Base-by-base conservation (phyloP, 2,113 vertebrate genomes). In the Ginglymostoma cirratum region DNA sequence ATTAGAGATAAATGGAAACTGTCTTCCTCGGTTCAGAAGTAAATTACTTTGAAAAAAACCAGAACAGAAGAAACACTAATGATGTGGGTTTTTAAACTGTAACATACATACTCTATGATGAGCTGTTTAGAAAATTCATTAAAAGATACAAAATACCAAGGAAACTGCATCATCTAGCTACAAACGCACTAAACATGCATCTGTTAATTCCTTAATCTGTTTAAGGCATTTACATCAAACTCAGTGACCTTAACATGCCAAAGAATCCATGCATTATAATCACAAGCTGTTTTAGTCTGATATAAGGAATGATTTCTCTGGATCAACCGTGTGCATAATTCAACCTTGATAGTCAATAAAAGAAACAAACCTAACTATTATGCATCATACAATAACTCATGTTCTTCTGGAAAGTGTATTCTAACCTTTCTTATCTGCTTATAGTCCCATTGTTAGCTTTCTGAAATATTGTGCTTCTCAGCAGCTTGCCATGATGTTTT, bases 171-270 rank as follows among this genome's bases (percentile, higher is more conserved):
- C 42, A 27, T 83, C 83, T 45, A 45, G 85, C 61, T 65, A n/a
- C 61, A n/a, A 90, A 65, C 55, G 65, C 61, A 12, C 15, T 34
- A 38, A 30, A 42, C 45, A n/a, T 21, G 14, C 45, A 52, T 30
- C 55, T 95, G 95, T n/a, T 78, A 76, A 95, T 95, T 70, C 95
- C 52, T 70, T 78, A 4, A n/a, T 38, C 48, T 90, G 87, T 90
- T 90, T 90, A 52, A 92, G 65, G 65, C 4, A 1, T 92, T 92
- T 92, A 92, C 65, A 66, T 38, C 55, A 38, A 66, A 92, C 55
- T 38, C 89, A 92, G 34, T 65, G 89, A 92, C 55, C n/a, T 66
- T 27, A 92, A 92, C 86, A 38, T 92, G 89, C n/a, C 27, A 65
- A 65, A 92, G 61, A 61, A 38, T 92, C 55, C 34, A 92, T 38